Evolutionary conservation across 2,113 vertebrate genomes (phyloP), one percentile per base, ranked within the genome.

Genomic region (Rhegmatorhina hoffmannsi): DNA sequence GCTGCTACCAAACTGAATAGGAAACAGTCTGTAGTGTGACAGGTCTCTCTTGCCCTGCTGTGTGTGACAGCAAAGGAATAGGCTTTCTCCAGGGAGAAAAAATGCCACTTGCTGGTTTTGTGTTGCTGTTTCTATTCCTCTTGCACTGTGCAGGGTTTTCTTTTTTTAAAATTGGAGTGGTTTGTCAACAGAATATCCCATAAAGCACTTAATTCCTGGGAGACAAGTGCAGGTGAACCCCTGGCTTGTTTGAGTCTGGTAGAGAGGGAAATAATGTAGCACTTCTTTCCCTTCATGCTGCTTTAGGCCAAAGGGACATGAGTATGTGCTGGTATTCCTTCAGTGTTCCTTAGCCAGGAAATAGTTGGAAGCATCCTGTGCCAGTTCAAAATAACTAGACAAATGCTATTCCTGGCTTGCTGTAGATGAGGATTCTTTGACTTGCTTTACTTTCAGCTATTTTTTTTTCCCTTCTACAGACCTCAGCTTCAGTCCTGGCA

Each of bases 401-500:
- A 66, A 79, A 43, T 91, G 69, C 63, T 81, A 5, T 84, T 92
- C 36, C 59, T 92, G 94, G 36, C 83, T 94, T 9, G 5, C 33
- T 46, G 56, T 21, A 44, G 38, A 46, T 49, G 52, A 38, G 31
- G 28, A 40, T 90, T 84, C 50, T 94, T 94, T 66, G 25, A 52
- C 59, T 95, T 87, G 46, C 72, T 95, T 95, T 94, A 82, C 63
- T 95, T 85, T 87, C 96, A 93, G 87, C 79, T 83, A 5, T 83
- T 34, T 7, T 59, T 59, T 68, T 94, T 10, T 19, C 31, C 16
- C 28, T 87, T 93, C 44, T 97, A 80, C 80, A 98, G 97, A 98
- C 96, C 52, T 98, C 98, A 1, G 98, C 98, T 95, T 98, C 98
- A 96, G 99, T 98, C 94, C 98, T 99, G 96, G 98, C 99, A 94